phyloP scores from a whole-genome alignment of 2,888 invertebrate species.

The Bellardia pandia region DNA sequence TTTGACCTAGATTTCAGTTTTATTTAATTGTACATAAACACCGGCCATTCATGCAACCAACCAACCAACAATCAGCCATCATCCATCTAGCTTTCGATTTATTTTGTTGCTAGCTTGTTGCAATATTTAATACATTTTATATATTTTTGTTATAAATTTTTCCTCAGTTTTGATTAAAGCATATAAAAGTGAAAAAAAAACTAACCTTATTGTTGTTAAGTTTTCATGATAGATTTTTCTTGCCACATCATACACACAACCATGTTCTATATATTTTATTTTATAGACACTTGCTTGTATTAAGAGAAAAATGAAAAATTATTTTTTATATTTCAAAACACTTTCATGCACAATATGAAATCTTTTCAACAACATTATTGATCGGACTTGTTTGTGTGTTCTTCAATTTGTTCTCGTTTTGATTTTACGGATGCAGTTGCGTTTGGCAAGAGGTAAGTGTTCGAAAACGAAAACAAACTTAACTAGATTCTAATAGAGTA shows the following conservation, averaged over 20 bases:
- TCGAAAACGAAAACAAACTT: background rate
- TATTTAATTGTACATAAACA: conserved; percentile 12
- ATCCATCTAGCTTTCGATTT: background rate
- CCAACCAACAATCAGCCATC: background rate
- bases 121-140: conserved; percentile 39
- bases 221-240: conserved; percentile 39
- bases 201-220: conserved; percentile 39
- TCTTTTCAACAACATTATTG: conserved; percentile 38
- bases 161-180: background rate
- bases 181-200: conserved; percentile 29
- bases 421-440: conserved; percentile 3
- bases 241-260: background rate
- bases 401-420: background rate
- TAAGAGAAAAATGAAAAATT: conserved; percentile 19
- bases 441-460: background rate
- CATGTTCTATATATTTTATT: background rate
- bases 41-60: background rate
- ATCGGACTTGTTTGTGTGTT: conserved; percentile 9
- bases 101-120: conserved; percentile 37
- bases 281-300: background rate
- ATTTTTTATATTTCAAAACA: conserved; percentile 6
- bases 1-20: conserved; percentile 26
- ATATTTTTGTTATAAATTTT: conserved; percentile 3
- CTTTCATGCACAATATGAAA: background rate
- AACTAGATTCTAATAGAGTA: background rate